Evolutionary conservation across 2,797 vertebrate species (phyloP), one percentile per base, ranked within the genome.

Genomic region (Antrozous pallidus): DNA sequence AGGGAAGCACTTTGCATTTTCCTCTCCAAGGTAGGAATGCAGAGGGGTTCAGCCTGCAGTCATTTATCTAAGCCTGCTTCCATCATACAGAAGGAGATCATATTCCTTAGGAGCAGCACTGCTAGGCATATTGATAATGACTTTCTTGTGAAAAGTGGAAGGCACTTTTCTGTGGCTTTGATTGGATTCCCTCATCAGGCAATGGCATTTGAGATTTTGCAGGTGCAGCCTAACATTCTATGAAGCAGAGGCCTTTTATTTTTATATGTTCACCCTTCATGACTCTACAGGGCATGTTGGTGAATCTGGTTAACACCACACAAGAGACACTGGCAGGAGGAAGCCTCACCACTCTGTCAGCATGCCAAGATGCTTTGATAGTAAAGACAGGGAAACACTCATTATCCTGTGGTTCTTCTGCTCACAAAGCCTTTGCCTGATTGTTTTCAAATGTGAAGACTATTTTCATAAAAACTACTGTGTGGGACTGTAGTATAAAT

Each of bases 381-480:
- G 45, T 90, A 61, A 92, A 96, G 71, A 91, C 2, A 61, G 40
- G 63, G 42, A 86, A 88, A 82, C 81, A 88, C 80, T 73, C 91
- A 90, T 83, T 69, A 90, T 75, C 74, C 75, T 73, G 24, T 40
- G 65, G 40, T 93, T 93, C 49, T 77, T 31, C 36, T 87, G 74
- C 67, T 95, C 9, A 5, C 70, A 82, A 91, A 38, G 58, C 45
- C 65, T 90, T 85, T 93, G 51, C 78, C 69, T 95, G 93, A 75
- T 81, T 93, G 56, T 88, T 90, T 96, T 86, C n/a, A 93, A 93
- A 97, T 81, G 81, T 81, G 84, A 95, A 77, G 94, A 75, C 83
- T 93, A 31, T 96, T 96, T 97, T 92, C 45, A 38, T 94, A 88
- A 93, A 91, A 83, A 69, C 56, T 92, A 49, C 75, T 81, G 18